Percentiles rank a stretch among this genome's conserved stretches.
These are phyloP conservation scores for Coracopsis vasa DNA, from an alignment of 2,113 vertebrate genomes.

Conservation along the genomic window DNA sequence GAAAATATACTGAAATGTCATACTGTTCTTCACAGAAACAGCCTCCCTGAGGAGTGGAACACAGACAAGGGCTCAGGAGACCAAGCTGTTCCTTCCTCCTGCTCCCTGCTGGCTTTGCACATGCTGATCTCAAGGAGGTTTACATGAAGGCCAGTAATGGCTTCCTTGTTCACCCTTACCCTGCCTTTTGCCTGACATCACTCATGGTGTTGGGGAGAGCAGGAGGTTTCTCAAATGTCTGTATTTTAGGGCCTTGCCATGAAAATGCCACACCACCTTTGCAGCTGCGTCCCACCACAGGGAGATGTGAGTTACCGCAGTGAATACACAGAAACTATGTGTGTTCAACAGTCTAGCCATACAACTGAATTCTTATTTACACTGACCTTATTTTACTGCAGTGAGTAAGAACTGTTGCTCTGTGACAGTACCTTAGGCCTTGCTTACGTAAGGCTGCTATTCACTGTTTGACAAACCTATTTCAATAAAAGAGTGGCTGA, in stretches of 20 bases:
- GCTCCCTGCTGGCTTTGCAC: background rate
- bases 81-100: background rate
- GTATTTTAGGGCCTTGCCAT: background rate
- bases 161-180: background rate
- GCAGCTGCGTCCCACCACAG: background rate
- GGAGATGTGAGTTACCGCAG: background rate
- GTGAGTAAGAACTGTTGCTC: background rate
- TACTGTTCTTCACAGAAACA: background rate
- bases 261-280: background rate
- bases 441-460: background rate
- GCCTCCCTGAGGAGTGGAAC: background rate
- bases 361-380: background rate
- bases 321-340: background rate
- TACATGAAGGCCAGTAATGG: background rate
- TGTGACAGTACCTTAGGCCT: background rate
- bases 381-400: background rate
- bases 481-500: background rate
- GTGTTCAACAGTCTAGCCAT: background rate
- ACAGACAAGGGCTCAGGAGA: background rate
- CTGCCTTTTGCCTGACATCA: background rate
- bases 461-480: background rate
- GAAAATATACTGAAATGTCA: background rate
- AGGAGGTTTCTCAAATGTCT: background rate
- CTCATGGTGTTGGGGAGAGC: background rate
- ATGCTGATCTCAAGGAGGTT: background rate